Percentiles rank a stretch among this genome's conserved stretches.
phyloP scores from a whole-genome alignment of 2,888 invertebrate species.

The Rhingia campestris region DNA sequence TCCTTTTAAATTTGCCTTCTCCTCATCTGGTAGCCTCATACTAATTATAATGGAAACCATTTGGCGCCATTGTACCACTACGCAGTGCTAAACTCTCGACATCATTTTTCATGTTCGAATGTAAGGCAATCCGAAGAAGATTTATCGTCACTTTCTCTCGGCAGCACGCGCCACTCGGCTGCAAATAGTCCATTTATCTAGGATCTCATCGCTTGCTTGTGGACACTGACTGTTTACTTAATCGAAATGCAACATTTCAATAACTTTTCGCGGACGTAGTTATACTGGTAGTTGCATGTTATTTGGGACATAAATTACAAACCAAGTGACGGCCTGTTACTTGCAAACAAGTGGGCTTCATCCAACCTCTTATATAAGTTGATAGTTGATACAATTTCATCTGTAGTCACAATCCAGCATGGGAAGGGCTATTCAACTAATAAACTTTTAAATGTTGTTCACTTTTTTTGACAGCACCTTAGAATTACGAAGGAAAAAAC shows the following conservation, averaged over 20 bases:
- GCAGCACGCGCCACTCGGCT: constrained; percentile 4
- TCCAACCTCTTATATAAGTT: no score
- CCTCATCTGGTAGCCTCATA: background rate
- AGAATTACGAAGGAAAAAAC: no score
- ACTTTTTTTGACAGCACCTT: no score
- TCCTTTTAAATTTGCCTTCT: no score
- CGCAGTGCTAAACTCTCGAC: constrained; percentile 26
- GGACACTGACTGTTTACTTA: constrained; percentile 61
- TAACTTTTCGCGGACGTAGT: constrained; percentile 27
- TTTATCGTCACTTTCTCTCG: constrained; percentile 67
- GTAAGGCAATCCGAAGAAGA: constrained; percentile 39
- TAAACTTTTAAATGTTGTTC: no score
- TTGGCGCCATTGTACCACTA: constrained; percentile 50
- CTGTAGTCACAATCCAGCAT: no score
- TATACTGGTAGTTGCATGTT: constrained; percentile 13
- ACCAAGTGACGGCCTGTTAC: background rate
- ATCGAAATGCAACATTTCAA: constrained; percentile 22
- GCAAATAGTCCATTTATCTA: constrained; percentile 33
- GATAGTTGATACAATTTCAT: no score
- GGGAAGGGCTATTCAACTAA: no score
- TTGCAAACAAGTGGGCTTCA: no score
- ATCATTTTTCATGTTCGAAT: constrained; percentile 20
- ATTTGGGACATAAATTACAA: constrained; percentile 13
- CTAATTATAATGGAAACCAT: background rate
- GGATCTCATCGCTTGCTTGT: constrained; percentile 51